Evolutionary conservation across 2,888 invertebrate species (phyloP).

Genomic region (Rhogogaster chlorosoma): DNA sequence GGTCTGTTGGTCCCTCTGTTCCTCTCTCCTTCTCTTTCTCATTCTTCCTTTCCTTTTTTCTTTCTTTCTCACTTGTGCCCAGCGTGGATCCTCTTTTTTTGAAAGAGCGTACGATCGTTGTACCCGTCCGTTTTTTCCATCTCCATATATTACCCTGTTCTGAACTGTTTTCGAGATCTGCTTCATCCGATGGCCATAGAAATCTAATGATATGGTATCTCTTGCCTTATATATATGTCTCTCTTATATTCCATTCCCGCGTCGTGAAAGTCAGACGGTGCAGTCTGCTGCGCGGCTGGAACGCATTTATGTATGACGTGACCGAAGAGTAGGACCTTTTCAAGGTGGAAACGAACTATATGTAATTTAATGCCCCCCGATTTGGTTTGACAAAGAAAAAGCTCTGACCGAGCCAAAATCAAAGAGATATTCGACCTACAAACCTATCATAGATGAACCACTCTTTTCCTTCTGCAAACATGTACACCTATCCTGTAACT

Average conservation of each 20-base stretch:
- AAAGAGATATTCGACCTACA: not conserved
- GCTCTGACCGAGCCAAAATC: not conserved
- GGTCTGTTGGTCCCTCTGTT: slow-evolving; percentile 34
- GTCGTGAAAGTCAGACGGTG: slow-evolving; percentile 36
- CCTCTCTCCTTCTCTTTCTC: slow-evolving; percentile 7
- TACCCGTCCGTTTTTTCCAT: not conserved
- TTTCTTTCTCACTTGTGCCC: slow-evolving; percentile 17
- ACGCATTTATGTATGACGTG: slow-evolving; percentile 33
- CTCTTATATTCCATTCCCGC: slow-evolving; percentile 6
- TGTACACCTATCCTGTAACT: not conserved
- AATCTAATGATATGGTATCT: not conserved
- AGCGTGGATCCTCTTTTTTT: not conserved
- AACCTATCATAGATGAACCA: not conserved
- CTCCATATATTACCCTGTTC: not conserved
- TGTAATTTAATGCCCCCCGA: not conserved
- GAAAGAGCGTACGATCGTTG: not conserved
- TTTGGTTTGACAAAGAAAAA: not conserved
- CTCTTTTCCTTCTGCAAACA: not conserved
- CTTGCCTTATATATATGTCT: not conserved
- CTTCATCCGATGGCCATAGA: not conserved
- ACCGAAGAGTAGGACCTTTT: slow-evolving; percentile 11
- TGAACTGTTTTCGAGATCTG: not conserved
- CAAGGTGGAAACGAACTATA: slow-evolving; percentile 11
- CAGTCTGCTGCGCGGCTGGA: slow-evolving; percentile 24
- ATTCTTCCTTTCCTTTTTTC: slow-evolving; percentile 36